Base-by-base conservation (phyloP, 2,888 invertebrate genomes). In the Dexiosoma caninum region DNA sequence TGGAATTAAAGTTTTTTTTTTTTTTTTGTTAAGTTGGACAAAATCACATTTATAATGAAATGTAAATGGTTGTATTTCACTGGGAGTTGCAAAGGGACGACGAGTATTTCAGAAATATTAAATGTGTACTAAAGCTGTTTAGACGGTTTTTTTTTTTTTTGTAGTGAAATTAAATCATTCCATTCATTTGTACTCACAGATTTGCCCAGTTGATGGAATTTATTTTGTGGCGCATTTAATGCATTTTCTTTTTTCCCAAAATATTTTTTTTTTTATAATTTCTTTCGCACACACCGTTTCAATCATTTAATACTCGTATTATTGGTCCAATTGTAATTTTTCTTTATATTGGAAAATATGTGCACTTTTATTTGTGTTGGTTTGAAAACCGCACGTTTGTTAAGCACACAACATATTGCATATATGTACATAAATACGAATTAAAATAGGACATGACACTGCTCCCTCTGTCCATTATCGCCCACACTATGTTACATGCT, bases 371-470 rank as follows among this genome's bases (percentile, higher is more conserved):
- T 30, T 12, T 37, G 9, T 23, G 27, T 70, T 49, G 16, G 21
- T 62, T 64, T 16, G 16, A 32, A 51, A 75, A 49, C 57, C 51
- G 23, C 46, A 66, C 49, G 21, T 30, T 57, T 51, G 66, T 49
- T 16, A 12, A 23, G 40, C 72, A 16, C 23, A 37, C 60, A 60
- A 62, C 27, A 57, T 60, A 60, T 69, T 57, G 64, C 14, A 21
- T 4, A 40, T n/a, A 35, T 7, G n/a, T n/a, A n/a, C n/a, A n/a
- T n/a, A n/a, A n/a, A n/a, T n/a, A n/a, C n/a, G 46, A 27, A 27
- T 42, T 67, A n/a, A 67, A 69, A 76, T 69, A 23, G 76, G 60
- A 55, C 42, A 44, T 23, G 8, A 19, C 30, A 42, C 19, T 49
- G 21, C 7, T 7, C 60, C 7, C 51, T 4, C 27, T 46, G 35